Evolutionary conservation across 2,113 vertebrate species (phyloP).

Genomic region (Seriola rivoliana): DNA sequence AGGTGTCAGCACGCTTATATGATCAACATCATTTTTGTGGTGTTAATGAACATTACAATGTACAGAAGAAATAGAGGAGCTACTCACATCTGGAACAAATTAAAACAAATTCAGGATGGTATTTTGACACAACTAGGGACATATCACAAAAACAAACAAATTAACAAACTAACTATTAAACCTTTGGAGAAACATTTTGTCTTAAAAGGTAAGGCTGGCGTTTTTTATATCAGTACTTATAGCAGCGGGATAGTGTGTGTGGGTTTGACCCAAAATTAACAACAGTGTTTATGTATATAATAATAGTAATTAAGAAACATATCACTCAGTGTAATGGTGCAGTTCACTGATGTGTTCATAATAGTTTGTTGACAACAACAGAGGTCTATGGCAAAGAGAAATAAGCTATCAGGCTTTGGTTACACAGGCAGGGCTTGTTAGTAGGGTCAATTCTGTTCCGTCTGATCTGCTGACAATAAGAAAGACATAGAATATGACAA

Average conservation of each 20-base stretch:
- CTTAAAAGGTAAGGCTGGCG: neutral
- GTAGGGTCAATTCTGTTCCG: neutral
- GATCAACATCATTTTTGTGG: neutral
- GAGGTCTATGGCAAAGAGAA: neutral
- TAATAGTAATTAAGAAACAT: neutral
- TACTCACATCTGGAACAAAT: conserved; percentile 3
- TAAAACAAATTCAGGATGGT: neutral
- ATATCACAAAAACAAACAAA: neutral
- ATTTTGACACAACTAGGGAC: neutral
- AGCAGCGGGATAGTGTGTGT: neutral
- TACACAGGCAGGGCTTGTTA: neutral
- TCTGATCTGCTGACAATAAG: no score
- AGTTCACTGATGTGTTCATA: neutral
- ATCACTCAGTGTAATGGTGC: neutral
- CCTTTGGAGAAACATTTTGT: neutral
- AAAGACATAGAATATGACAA: neutral
- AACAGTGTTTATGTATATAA: neutral
- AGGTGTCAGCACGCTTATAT: neutral
- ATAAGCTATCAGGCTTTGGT: neutral
- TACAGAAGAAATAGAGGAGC: neutral
- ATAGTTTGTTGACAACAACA: neutral
- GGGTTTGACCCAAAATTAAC: neutral
- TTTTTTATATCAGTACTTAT: neutral
- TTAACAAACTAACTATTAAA: neutral
- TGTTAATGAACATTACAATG: neutral